Evolutionary conservation across 2,113 vertebrate genomes (phyloP), one percentile per base, ranked within the genome.

Genomic region (Mesitornis unicolor): DNA sequence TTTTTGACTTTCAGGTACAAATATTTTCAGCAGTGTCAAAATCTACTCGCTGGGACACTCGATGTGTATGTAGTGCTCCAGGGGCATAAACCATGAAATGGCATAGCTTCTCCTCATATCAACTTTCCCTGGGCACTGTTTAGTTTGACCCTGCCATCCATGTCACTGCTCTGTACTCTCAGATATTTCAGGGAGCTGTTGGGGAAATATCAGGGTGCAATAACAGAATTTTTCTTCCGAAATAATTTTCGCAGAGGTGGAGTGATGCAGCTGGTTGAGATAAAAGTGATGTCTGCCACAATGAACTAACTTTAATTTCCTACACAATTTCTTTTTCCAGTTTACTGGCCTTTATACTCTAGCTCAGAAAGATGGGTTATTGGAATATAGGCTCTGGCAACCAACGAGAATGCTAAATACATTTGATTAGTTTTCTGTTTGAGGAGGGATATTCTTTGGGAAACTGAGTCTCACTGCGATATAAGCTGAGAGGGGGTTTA

Each of bases 371-470:
- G 79, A 74, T 9, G 15, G 75, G 88, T 75, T 80, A 68, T 48
- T 92, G 69, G 77, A 77, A 84, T 95, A 95, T 13, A 69, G 73
- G 60, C 31, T 92, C 64, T 17, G 4, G 80, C 73, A 74, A 89
- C 69, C 86, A 95, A 48, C 42, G 68, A 71, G 53, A 65, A 56
- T 45, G 17, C 17, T 45, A 21, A 88, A 78, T 36, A 35, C 11
- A 26, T 81, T 95, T 90, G 48, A 89, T 95, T 89, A 84, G 26
- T 57, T 87, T 96, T 93, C 84, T 93, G 6, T 86, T 91, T 87
- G 82, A 78, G 69, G 73, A 90, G 17, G 40, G 16, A 53, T 65
- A 33, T 78, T 93, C 16, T 81, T 43, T 57, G 40, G 48, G 80
- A 96, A 93, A 95, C 63, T 0, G 4, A 89, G 45, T 71, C 69